phyloP scores from a whole-genome alignment of 92 coral and sea anemone species.

The Bergia puertoricense region DNA sequence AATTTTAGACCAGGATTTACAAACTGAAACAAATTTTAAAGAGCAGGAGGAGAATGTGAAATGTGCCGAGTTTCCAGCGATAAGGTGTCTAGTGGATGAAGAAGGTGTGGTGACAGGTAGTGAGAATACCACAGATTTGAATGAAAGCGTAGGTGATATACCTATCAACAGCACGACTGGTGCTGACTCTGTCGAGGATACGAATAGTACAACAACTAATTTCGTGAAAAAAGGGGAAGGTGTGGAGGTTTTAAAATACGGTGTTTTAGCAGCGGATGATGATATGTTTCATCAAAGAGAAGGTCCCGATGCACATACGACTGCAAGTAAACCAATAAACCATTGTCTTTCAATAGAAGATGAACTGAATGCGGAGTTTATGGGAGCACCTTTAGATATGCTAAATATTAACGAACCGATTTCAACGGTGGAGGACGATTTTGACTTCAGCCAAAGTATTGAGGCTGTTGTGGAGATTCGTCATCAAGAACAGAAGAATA shows the following conservation, averaged over 20 bases:
- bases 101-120: background rate
- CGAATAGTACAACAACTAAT: too few species aligned
- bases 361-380: constrained; percentile 33
- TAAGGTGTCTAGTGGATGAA: background rate
- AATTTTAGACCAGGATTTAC: too few species aligned
- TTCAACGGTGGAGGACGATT: constrained; percentile 10
- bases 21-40: background rate
- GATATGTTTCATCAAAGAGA: background rate
- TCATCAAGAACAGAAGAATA: constrained; percentile 18
- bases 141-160: constrained; percentile 11
- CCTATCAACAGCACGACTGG: background rate
- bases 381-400: constrained; percentile 38
- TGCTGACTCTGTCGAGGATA: background rate
- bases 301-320: background rate
- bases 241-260: background rate
- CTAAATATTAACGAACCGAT: background rate
- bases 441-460: constrained; percentile 38
- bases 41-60: background rate
- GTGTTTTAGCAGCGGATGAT: background rate
- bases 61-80: background rate
- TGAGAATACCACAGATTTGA: background rate
- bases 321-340: background rate
- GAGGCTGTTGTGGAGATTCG: constrained; percentile 39
- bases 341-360: constrained; percentile 31
- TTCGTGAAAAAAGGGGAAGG: background rate